Evolutionary conservation across 2,113 vertebrate genomes (phyloP).

Genomic region (Excalfactoria chinensis): DNA sequence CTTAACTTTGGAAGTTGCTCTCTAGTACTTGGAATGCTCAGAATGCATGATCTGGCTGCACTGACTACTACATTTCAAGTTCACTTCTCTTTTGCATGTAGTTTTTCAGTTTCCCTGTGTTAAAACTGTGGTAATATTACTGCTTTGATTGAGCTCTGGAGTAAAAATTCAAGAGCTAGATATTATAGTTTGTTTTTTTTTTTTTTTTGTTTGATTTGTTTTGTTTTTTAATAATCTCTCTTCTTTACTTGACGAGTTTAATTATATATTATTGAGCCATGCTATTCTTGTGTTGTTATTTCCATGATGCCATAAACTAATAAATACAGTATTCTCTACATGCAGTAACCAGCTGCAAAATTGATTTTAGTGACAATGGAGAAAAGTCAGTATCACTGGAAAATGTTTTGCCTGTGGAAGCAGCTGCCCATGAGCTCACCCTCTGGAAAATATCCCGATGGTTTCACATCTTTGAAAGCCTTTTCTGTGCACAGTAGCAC

Average conservation of each 20-base stretch:
- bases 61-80: not conserved
- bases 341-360: constrained; percentile 42
- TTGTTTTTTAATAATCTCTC: not conserved
- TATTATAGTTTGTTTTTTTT: not conserved
- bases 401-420: constrained; percentile 72
- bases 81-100: not conserved
- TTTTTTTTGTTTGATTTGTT: not conserved
- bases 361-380: constrained; percentile 48
- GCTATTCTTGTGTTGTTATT: constrained; percentile 18
- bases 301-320: constrained; percentile 9
- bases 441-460: constrained; percentile 77
- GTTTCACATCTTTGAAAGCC: constrained; percentile 64
- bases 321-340: not conserved
- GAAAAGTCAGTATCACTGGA: constrained; percentile 69
- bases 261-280: not conserved
- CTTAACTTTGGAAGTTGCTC: not conserved
- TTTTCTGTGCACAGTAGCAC: constrained; percentile 81
- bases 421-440: constrained; percentile 81
- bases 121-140: not conserved
- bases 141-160: not conserved
- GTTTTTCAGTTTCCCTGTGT: not conserved
- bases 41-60: not conserved
- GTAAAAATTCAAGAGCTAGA: not conserved
- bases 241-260: not conserved
- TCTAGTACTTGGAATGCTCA: not conserved